Base-by-base conservation (phyloP, 1,140 invertebrate species). In the Galleria mellonella region DNA sequence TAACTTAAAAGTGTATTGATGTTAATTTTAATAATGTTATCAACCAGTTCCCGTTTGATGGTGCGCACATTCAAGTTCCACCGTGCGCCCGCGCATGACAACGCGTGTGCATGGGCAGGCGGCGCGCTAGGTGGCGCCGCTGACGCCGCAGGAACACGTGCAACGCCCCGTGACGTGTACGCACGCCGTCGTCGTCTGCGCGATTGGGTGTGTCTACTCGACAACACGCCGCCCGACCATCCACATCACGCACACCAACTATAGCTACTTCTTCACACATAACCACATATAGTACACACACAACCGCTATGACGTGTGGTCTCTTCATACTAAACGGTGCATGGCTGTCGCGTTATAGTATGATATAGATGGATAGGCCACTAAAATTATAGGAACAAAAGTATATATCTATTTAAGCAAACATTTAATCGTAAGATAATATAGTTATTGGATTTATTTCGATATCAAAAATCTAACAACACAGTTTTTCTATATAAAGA, bases 101-200 rank as follows among this genome's bases (percentile, higher is more conserved):
- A 66, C 51, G 29, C 38, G 15, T 51, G 43, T 36, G 61, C 72
- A 43, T 76, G 81, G 83, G 46, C 71, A 45, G 65, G 81, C 89
- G 94, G 94, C 42, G 91, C 96, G 9, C 90, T 98, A 51, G 94
- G 94, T 4, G 92, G 92, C 6, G 92, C 95, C 5, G 92, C 94
- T 2, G 95, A 97, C 83, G 89, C 93, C 13, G 86, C 95, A 9
- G 89, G 88, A 37, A 89, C 90, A 37, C 88, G 93, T 32, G 94
- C 91, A 3, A 62, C 96, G 11, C 89, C 91, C 0, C 92, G 92
- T 63, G 96, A 97, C 63, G 83, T 87, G 46, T 97, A 93, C 81
- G 72, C 91, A 11, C 91, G 92, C 62, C 77, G 87, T 42, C 90
- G 90, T 27, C 81, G 89, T 42, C 88, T 96, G 43, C 93, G 93